phyloP scores from a whole-genome alignment of 2,797 vertebrate genomes.

The Sardinella longiceps region DNA sequence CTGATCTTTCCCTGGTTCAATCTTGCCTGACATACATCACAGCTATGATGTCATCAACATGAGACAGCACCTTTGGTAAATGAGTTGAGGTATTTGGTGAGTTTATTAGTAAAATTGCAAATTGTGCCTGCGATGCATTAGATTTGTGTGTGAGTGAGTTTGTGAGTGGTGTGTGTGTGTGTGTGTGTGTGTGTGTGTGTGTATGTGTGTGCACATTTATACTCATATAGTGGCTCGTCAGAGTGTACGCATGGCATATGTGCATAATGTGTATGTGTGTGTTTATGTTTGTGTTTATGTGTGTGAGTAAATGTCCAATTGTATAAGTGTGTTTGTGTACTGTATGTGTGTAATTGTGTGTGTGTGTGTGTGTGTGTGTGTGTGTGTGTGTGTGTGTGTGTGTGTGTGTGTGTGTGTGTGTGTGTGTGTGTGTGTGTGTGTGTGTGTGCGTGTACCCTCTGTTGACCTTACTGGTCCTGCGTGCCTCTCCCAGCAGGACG shows the following conservation, averaged over 20 bases:
- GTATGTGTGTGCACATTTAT: background rate
- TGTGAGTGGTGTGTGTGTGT: background rate
- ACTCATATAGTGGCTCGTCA: too few relatives aligned
- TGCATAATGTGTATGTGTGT: background rate
- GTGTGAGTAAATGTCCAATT: too few relatives aligned
- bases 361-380: background rate
- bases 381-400: background rate
- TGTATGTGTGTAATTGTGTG: too few relatives aligned
- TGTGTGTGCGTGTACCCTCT: slow-evolving; percentile 11
- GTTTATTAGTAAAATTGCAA: background rate
- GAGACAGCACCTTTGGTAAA: background rate
- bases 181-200: background rate
- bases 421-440: background rate
- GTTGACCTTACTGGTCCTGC: background rate
- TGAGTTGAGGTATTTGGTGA: background rate
- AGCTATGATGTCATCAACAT: background rate
- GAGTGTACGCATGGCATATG: background rate
- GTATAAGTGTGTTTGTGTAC: too few relatives aligned
- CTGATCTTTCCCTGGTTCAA: background rate
- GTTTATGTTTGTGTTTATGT: background rate
- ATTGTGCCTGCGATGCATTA: background rate
- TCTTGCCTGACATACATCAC: background rate
- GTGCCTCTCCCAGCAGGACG: background rate
- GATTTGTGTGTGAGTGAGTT: background rate
- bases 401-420: too few relatives aligned